A percentile compares a stretch with the other conserved stretches of the same genome.
Evolutionary conservation across 2,797 vertebrate species (phyloP).

Genomic region (Cyprinella venusta): DNA sequence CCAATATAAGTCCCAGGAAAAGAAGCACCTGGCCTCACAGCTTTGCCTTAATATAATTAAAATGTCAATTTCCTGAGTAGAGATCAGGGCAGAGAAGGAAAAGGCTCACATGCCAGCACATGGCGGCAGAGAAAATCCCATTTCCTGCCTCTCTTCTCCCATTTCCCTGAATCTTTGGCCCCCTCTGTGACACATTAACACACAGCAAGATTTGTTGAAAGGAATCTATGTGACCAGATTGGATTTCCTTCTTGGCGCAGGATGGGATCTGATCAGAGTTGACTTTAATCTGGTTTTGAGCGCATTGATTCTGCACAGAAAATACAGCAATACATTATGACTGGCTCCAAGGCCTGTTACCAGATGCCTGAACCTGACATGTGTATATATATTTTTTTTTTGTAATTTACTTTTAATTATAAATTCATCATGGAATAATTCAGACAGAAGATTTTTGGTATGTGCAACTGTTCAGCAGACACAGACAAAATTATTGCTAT

Average conservation of each 20-base stretch:
- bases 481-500: not conserved
- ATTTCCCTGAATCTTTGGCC: constrained; percentile 41
- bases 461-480: not conserved
- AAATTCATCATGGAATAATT: too few relatives aligned
- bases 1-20: constrained; percentile 44
- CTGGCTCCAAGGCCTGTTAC: constrained; percentile 20
- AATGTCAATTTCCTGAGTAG: constrained; percentile 61
- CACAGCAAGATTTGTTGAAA: constrained; percentile 55
- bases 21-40: constrained; percentile 54
- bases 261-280: constrained; percentile 59
- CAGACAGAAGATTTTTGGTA: not conserved
- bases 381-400: not conserved
- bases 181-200: constrained; percentile 61
- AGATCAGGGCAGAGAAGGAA: constrained; percentile 39
- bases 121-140: constrained; percentile 52
- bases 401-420: not conserved
- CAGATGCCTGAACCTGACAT: not conserved
- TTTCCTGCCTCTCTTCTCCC: constrained; percentile 53
- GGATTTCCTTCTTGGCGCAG: constrained; percentile 55
- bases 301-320: constrained; percentile 27
- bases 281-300: constrained; percentile 58
- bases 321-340: constrained; percentile 36
- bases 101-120: constrained; percentile 20
- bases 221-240: constrained; percentile 62
- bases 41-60: constrained; percentile 62